A percentile compares a stretch with the other conserved stretches of the same genome.
These are phyloP conservation scores for Epizoanthus ramosus DNA, from an alignment of 92 coral and sea anemone species.

Conservation along the genomic window DNA sequence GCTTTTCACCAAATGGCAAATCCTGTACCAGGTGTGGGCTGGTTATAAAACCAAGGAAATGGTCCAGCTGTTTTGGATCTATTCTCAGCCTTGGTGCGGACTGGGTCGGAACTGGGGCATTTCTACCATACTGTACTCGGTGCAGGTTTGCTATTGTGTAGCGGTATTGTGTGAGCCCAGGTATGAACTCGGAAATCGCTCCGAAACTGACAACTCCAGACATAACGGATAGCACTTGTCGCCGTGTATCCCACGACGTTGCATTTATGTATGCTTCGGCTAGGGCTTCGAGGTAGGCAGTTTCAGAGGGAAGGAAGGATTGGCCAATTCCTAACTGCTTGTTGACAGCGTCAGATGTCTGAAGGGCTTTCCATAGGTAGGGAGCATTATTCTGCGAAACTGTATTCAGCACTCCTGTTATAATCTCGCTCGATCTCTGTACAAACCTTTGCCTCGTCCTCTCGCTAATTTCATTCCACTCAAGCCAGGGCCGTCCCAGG, in stretches of 20 bases:
- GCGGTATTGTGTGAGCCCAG: constrained; percentile 33
- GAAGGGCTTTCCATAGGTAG: constrained; percentile 42
- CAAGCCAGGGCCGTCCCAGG: constrained; percentile 33
- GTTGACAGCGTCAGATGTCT: constrained; percentile 15
- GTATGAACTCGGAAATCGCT: constrained; percentile 13
- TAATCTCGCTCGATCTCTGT: constrained; percentile 35
- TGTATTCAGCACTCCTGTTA: constrained; percentile 36
- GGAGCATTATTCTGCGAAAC: constrained; percentile 48
- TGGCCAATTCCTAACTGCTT: constrained; percentile 24
- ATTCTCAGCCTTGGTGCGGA: constrained; percentile 11
- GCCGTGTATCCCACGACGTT: constrained; percentile 24
- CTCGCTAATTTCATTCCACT: constrained; percentile 16
- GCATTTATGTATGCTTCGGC: constrained; percentile 29
- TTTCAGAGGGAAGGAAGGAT: constrained; percentile 33
- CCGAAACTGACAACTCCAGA: constrained; percentile 15
- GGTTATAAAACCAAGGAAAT: constrained; percentile 24
- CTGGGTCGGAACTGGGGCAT: constrained; percentile 5
- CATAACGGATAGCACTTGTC: constrained; percentile 34
- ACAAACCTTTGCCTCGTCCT: constrained; percentile 40
- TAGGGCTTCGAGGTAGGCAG: constrained; percentile 36
- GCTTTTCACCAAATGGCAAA: constrained; percentile 37
- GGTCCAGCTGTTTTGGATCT: constrained; percentile 2
- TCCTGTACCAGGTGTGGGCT: constrained; percentile 45
- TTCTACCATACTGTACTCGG: constrained; percentile 20
- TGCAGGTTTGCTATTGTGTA: constrained; percentile 28